Percentiles rank a stretch among this genome's conserved stretches.
Conservation (phyloP, 1,140 invertebrate species). For the Halyomorpha halys region DNA sequence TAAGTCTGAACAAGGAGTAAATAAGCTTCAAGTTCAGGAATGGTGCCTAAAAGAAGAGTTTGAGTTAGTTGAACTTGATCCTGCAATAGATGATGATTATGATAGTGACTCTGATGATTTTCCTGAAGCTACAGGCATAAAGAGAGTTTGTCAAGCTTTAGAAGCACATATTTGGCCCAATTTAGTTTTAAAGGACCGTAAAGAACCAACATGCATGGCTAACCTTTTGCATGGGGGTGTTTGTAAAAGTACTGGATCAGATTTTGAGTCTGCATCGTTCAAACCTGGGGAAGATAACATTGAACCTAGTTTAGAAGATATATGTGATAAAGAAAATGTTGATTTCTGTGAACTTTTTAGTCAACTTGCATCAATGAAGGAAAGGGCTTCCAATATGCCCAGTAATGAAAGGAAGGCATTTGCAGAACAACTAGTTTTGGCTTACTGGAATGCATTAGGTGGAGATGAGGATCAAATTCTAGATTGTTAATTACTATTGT, state of each 20-base stretch:
- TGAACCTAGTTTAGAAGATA: slow-evolving; percentile 21
- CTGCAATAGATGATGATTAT: slow-evolving; percentile 39
- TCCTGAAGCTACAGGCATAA: slow-evolving; percentile 52
- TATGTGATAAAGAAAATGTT: slow-evolving; percentile 26
- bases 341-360: slow-evolving; percentile 43
- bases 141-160: slow-evolving; percentile 61
- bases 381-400: slow-evolving; percentile 51
- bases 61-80: slow-evolving; percentile 62
- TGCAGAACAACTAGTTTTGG: slow-evolving; percentile 65
- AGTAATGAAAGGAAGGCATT: slow-evolving; percentile 52
- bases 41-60: slow-evolving; percentile 57
- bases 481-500: background rate
- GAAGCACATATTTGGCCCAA: slow-evolving; percentile 70
- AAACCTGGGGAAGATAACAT: slow-evolving; percentile 30
- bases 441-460: slow-evolving; percentile 68
- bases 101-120: slow-evolving; percentile 46
- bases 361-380: slow-evolving; percentile 53
- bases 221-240: slow-evolving; percentile 24
- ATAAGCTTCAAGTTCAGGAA: slow-evolving; percentile 38
- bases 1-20: slow-evolving; percentile 22
- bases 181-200: slow-evolving; percentile 48
- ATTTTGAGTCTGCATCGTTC: slow-evolving; percentile 1
- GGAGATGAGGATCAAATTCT: slow-evolving; percentile 59
- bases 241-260: slow-evolving; percentile 12
- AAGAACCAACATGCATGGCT: slow-evolving; percentile 24